Base-by-base conservation (phyloP, 2,888 invertebrate species). In the Charanyca ferruginea region DNA sequence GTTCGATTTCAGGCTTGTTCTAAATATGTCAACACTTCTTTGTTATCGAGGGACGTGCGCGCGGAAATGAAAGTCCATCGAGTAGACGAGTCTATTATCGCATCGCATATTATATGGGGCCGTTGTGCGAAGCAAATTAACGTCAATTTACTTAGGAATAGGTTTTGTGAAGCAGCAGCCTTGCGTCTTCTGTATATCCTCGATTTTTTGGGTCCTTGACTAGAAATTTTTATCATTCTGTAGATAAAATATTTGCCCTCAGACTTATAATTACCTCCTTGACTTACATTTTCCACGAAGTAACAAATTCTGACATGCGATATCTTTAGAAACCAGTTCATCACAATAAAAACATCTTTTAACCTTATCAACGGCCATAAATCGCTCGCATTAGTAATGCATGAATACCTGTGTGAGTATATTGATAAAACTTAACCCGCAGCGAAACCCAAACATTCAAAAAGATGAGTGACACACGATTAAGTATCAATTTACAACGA, bases 1-100 rank as follows among this genome's bases (percentile, higher is more conserved):
- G 90, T 89, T 94, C 94, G 94, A 92, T 94, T 95, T 94, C 94
- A 95, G 95, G 95, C 94, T 94, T 94, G 95, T 94, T 95, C 95
- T 95, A 95, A 95, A 95, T 95, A 94, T 94, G 95, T 94, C 95
- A 94, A 88, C 93, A 93, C 87, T 92, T 94, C 95, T 95, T 95
- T 95, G 95, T 95, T 93, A 94, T 93, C 94, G 89, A 80, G 87
- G 87, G 92, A 92, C 94, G 90, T 91, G 90, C 81, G 93, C 90
- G 91, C 93, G 95, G 95, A 95, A 95, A 95, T 95, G 95, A 94
- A 95, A 93, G 91, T 90, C 93, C 93, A 93, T 91, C 91, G 90
- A 91, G 90, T 89, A 90, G 91, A 90, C 91, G 82, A 85, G 83
- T 89, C 89, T 86, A 93, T 94, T 94, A 95, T 95, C 93, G 83